A percentile compares a stretch with the other conserved stretches of the same genome.
These are phyloP conservation scores for Calidris pygmaea DNA, from an alignment of 2,113 vertebrate species.

Conservation along the genomic window DNA sequence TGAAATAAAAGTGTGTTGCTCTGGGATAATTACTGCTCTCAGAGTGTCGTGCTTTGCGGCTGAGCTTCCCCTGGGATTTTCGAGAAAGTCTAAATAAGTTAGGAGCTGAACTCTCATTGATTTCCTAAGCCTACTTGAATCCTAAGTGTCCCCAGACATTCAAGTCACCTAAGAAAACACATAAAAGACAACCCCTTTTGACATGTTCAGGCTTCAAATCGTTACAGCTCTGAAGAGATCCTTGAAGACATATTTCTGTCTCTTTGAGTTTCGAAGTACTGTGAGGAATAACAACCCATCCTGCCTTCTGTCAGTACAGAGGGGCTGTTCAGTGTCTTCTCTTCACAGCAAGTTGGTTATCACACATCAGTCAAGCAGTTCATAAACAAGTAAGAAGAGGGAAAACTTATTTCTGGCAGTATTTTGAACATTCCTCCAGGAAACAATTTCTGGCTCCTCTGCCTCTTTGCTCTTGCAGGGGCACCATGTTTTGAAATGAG, in stretches of 20 bases:
- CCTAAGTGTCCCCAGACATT: neutral
- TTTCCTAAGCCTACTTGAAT: constrained; percentile 10
- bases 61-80: neutral
- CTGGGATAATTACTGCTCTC: neutral
- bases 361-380: neutral
- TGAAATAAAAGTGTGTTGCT: constrained; percentile 44
- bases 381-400: neutral
- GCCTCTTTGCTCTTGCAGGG: neutral
- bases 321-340: neutral
- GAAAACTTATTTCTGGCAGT: neutral
- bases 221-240: neutral
- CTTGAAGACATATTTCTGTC: neutral
- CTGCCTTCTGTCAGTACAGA: neutral
- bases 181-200: neutral
- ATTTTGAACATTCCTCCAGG: neutral
- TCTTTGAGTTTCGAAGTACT: neutral
- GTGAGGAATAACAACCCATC: neutral
- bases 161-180: neutral
- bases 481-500: neutral
- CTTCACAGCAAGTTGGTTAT: neutral
- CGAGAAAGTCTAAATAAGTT: neutral
- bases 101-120: constrained; percentile 30
- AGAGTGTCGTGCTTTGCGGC: neutral
- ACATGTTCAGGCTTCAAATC: neutral
- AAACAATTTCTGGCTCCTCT: neutral